Percentiles rank a stretch among this genome's conserved stretches.
These are phyloP conservation scores for Scaptomyza reducta DNA, from an alignment of 2,888 invertebrate genomes.

Conservation along the genomic window DNA sequence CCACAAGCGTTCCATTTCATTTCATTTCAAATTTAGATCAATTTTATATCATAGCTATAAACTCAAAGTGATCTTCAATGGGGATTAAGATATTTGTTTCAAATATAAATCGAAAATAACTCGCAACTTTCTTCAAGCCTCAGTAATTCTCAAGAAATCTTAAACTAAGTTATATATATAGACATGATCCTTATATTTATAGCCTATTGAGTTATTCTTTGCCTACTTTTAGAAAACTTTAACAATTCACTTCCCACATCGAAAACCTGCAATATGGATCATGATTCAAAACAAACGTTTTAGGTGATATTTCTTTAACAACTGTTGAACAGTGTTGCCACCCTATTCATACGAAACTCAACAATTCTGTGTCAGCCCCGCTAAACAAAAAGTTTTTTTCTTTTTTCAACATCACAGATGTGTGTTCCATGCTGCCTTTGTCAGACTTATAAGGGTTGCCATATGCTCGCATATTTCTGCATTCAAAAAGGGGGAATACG, in stretches of 20 bases:
- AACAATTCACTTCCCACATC: too few species aligned
- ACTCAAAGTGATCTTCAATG: neutral
- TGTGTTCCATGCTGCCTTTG: constrained; percentile 48
- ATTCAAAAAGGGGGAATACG: constrained; percentile 47
- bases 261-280: neutral
- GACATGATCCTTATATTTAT: too few species aligned
- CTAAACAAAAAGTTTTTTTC: constrained; percentile 16
- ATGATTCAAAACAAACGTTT: neutral
- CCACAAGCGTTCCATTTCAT: constrained; percentile 33
- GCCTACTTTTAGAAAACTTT: too few species aligned
- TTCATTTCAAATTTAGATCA: constrained; percentile 19
- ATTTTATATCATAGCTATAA: neutral
- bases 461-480: constrained; percentile 72
- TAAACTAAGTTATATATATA: too few species aligned
- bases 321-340: constrained; percentile 32
- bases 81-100: too few species aligned
- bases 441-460: constrained; percentile 71
- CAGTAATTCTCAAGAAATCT: too few species aligned
- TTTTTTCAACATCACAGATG: constrained; percentile 51
- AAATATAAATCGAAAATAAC: too few species aligned
- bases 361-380: constrained; percentile 22
- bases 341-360: constrained; percentile 8
- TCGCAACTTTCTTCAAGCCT: too few species aligned
- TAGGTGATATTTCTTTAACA: neutral
- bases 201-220: neutral